Evolutionary conservation across 2,113 vertebrate genomes (phyloP).

Genomic region (Microcebus jonahi): DNA sequence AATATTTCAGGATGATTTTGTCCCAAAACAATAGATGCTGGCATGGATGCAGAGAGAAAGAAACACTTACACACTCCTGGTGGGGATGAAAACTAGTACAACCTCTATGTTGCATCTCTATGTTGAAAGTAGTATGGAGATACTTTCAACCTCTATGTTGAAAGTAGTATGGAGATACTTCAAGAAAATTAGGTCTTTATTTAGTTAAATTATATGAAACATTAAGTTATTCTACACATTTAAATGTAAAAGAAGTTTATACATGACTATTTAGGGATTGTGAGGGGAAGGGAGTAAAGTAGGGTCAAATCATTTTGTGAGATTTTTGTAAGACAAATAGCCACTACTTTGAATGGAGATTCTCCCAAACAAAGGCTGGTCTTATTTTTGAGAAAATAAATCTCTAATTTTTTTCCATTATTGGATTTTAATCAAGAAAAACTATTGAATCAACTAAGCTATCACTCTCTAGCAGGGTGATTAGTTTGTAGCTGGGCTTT

Average conservation of each 20-base stretch:
- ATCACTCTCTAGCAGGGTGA: background rate
- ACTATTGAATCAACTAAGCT: background rate
- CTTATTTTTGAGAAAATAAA: constrained; percentile 46
- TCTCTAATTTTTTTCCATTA: constrained; percentile 31
- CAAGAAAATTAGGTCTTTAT: no score
- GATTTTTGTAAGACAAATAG: background rate
- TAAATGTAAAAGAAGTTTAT: background rate
- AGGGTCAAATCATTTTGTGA: background rate
- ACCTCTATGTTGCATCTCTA: no score
- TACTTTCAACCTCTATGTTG: no score
- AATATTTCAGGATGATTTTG: background rate
- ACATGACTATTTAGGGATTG: background rate
- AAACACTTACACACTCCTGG: no score
- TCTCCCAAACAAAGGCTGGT: constrained; percentile 26
- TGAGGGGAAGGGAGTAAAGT: background rate
- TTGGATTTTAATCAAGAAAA: constrained; percentile 60
- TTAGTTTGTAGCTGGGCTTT: background rate
- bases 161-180: no score
- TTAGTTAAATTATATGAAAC: background rate
- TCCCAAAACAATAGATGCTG: background rate
- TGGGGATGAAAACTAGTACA: no score
- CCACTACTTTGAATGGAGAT: background rate
- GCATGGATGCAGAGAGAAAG: no score
- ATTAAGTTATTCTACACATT: background rate
- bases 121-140: no score